Evolutionary conservation across 2,888 invertebrate genomes (phyloP), one percentile per base, ranked within the genome.

Genomic region (Mimachlamys varia): DNA sequence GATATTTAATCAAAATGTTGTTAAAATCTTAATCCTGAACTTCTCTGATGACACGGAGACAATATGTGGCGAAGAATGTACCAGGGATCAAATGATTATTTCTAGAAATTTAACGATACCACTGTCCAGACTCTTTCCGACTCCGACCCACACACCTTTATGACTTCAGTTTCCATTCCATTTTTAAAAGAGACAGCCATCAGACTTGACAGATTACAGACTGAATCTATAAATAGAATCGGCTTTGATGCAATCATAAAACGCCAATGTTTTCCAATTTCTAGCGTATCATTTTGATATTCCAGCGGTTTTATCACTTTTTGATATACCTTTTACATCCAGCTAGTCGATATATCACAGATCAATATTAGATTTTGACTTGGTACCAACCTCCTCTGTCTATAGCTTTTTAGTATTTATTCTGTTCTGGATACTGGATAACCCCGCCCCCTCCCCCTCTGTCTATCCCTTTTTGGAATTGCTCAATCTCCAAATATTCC

Each of bases 151-250:
- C n/a, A 22, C n/a, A 17, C 62, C 62, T 62, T 62, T 62, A 62
- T 62, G 22, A 62, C 22, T 0, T 44, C 7, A 44, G 44, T 44
- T 44, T 44, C 44, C 7, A 44, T 44, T 44, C 27, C 76, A 76
- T 33, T 33, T 76, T 76, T 27, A 33, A 33, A 27, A 27, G 1
- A 0, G 12, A 33, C 33, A 76, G 76, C 33, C 12, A 1, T 27
- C 76, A 76, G 76, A 76, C 27, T 27, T 76, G 76, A 76, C 76
- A 76, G 33, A 76, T 76, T 76, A 76, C 27, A 76, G 33, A 76
- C 76, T 33, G 33, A 76, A 76, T 76, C 76, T 33, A 76, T 76
- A 76, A 76, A 76, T 76, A 76, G 76, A 27, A 27, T 76, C 33
- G 15, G 33, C 33, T 76, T 76, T 76, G 33, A 76, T 33, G 17